Base-by-base conservation (phyloP, 2,888 invertebrate genomes). In the Hybos culiciformis region DNA sequence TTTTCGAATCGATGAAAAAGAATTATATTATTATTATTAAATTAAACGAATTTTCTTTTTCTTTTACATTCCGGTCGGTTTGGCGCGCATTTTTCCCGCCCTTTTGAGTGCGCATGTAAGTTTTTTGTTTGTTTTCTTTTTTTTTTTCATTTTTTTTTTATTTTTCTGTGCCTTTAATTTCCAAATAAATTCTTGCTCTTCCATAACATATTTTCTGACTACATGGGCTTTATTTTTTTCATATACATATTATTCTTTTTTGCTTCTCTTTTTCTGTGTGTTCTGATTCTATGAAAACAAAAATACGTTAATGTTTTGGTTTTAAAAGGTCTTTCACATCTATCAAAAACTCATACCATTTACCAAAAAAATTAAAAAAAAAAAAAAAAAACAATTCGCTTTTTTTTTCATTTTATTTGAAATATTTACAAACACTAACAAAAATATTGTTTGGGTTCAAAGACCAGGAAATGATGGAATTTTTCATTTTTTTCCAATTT, bases 11-110 rank as follows among this genome's bases (percentile, higher is more conserved):
- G n/a, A n/a, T n/a, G n/a, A n/a, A n/a, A n/a, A n/a, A n/a, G n/a
- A n/a, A n/a, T n/a, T n/a, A n/a, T n/a, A n/a, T n/a, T n/a, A n/a
- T n/a, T n/a, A n/a, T n/a, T n/a, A n/a, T n/a, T n/a, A n/a, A n/a
- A n/a, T n/a, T n/a, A n/a, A n/a, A n/a, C n/a, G n/a, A n/a, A n/a
- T n/a, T n/a, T n/a, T n/a, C n/a, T n/a, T n/a, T n/a, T n/a, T n/a
- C n/a, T n/a, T n/a, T n/a, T n/a, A n/a, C 12, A 29, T 29, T 29
- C 29, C 29, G 29, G 29, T 29, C 29, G 12, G 29, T 36, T 36
- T 36, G 36, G 36, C 36, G 36, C 36, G 36, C 36, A 36, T 36
- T 36, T 36, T 36, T 36, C 36, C 36, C 36, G 36, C 36, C 36
- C 36, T 36, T 14, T 21, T 20, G 8, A 36, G 14, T 36, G 36